Percentiles rank a stretch among this genome's conserved stretches.
Evolutionary conservation across 2,113 vertebrate species (phyloP).

Genomic region (Neogobius melanostomus): DNA sequence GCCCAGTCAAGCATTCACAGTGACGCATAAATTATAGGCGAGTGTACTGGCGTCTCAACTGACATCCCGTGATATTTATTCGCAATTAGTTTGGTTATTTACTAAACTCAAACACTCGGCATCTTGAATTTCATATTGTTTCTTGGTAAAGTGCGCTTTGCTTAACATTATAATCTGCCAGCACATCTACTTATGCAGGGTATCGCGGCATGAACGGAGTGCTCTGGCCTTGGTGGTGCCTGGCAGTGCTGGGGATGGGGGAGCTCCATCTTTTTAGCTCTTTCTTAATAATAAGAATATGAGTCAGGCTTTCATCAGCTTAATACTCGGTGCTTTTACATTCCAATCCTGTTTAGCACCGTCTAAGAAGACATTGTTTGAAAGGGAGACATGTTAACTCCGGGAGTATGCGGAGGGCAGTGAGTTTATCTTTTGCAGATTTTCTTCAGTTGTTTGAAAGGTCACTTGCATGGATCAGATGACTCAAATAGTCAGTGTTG

Average conservation of each 20-base stretch:
- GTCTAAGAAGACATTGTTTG: slow-evolving; percentile 56
- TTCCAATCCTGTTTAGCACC: slow-evolving; percentile 55
- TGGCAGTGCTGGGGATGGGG: slow-evolving; percentile 40
- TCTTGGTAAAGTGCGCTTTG: not conserved
- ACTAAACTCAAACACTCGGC: not conserved
- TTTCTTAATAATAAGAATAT: slow-evolving; percentile 26
- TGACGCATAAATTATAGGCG: too few species aligned
- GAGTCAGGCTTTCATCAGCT: slow-evolving; percentile 51
- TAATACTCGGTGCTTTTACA: slow-evolving; percentile 53
- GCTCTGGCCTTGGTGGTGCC: slow-evolving; percentile 40
- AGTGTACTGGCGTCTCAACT: too few species aligned
- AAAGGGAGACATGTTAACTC: slow-evolving; percentile 16
- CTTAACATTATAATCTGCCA: not conserved
- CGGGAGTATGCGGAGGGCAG: slow-evolving; percentile 2
- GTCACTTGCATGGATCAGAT: slow-evolving; percentile 29
- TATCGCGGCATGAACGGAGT: slow-evolving; percentile 4
- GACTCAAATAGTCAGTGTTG: slow-evolving; percentile 9
- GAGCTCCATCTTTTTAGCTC: slow-evolving; percentile 17
- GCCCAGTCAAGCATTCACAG: too few species aligned
- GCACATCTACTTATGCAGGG: not conserved
- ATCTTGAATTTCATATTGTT: not conserved
- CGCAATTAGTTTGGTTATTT: too few species aligned
- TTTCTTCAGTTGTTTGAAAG: slow-evolving; percentile 28
- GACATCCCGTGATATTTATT: too few species aligned
- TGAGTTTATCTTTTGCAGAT: slow-evolving; percentile 41